Conservation (phyloP, 1,140 invertebrate genomes). For the Drosophila ercepeae region DNA sequence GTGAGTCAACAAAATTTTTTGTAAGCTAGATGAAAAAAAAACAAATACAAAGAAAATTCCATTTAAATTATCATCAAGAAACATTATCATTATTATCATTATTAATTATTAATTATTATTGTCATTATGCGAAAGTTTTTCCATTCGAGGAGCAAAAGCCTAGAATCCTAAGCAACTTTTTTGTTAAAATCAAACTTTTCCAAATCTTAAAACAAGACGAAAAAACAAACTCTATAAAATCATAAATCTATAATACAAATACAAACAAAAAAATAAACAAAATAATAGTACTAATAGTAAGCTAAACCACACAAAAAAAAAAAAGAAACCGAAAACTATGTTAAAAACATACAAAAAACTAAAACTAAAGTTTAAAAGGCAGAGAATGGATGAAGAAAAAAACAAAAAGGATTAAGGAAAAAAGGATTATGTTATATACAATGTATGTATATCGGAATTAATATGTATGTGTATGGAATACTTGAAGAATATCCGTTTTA, state of each 20-base stretch:
- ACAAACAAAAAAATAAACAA: not conserved
- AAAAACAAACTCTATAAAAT: not conserved
- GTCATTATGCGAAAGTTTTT: not conserved
- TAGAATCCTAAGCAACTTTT: constrained; percentile 28
- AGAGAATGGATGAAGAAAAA: no score
- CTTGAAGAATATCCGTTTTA: constrained; percentile 69
- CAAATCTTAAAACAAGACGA: constrained; percentile 43
- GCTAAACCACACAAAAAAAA: not conserved
- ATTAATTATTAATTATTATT: no score
- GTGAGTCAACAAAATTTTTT: constrained; percentile 27
- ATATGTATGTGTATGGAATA: constrained; percentile 59
- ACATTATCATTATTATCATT: no score
- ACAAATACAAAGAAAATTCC: constrained; percentile 3
- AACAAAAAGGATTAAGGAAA: constrained; percentile 42
- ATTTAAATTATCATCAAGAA: no score
- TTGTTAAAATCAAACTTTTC: constrained; percentile 62
- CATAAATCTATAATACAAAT: constrained; percentile 18
- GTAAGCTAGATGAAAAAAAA: constrained; percentile 11
- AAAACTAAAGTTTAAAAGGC: constrained; percentile 24
- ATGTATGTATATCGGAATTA: constrained; percentile 47
- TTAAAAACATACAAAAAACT: constrained; percentile 71
- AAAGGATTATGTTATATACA: constrained; percentile 51
- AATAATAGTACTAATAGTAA: constrained; percentile 3
- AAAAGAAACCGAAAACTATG: constrained; percentile 44
- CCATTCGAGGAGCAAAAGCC: constrained; percentile 32